A percentile compares a stretch with the other conserved stretches of the same genome.
phyloP scores from a whole-genome alignment of 53 echinoderm and acorn worm genomes.

The Astropecten irregularis region DNA sequence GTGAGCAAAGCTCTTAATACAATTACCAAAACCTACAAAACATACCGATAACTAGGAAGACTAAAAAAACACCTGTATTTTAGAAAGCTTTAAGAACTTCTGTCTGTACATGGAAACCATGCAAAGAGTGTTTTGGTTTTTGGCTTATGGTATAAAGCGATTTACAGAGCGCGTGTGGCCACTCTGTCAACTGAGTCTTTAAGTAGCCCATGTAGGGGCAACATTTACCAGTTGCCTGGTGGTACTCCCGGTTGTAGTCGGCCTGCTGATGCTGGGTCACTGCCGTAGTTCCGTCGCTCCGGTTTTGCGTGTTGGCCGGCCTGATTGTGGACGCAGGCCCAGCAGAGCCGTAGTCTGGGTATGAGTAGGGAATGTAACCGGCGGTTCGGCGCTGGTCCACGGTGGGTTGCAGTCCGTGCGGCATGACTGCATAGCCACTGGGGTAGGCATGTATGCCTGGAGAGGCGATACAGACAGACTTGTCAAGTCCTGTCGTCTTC shows the following conservation, averaged over 20 bases:
- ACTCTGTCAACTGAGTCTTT: too few relatives aligned
- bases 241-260: constrained; percentile 79
- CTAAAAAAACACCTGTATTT: background rate
- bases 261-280: constrained; percentile 61
- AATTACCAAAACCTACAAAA: too few relatives aligned
- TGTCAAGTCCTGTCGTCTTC: constrained; percentile 58
- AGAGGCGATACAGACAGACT: constrained; percentile 60
- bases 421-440: constrained; percentile 43
- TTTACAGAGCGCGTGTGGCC: too few relatives aligned
- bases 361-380: constrained; percentile 49
- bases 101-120: background rate
- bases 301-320: constrained; percentile 56
- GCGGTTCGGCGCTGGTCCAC: constrained; percentile 42
- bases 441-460: constrained; percentile 55
- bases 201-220: too few relatives aligned
- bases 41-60: background rate
- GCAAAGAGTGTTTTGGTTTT: background rate
- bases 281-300: constrained; percentile 60
- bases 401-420: constrained; percentile 43
- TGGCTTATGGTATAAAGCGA: too few relatives aligned
- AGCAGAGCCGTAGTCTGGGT: constrained; percentile 89
- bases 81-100: background rate
- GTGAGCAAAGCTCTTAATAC: too few relatives aligned
- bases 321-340: constrained; percentile 65
- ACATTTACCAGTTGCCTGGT: constrained; percentile 65